These are phyloP conservation scores for Myathropa florea DNA, from an alignment of 2,888 invertebrate genomes.

Conservation along the genomic window DNA sequence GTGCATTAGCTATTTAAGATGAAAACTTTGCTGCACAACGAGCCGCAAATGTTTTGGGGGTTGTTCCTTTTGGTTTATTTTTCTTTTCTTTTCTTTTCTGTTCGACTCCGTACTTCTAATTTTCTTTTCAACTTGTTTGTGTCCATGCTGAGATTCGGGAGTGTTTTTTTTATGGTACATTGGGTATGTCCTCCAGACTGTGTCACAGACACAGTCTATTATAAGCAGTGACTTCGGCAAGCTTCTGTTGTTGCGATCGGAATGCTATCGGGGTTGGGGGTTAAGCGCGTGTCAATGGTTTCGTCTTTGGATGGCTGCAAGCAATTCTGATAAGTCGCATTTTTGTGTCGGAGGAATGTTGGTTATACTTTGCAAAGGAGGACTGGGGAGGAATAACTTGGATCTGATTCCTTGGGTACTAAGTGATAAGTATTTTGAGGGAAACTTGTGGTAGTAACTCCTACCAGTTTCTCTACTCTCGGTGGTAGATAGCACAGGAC, in stretches of 20 bases:
- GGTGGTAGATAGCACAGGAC: background rate
- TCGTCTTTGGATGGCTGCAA: background rate
- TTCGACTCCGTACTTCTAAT: background rate
- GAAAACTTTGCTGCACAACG: slow-evolving; percentile 15
- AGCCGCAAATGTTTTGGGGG: slow-evolving; percentile 16
- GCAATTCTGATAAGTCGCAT: background rate
- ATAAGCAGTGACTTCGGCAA: background rate
- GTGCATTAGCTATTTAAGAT: slow-evolving; percentile 47
- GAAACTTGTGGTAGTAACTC: background rate
- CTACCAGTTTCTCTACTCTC: background rate
- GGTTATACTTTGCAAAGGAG: too few relatives aligned
- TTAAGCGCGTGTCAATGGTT: background rate
- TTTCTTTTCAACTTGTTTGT: background rate
- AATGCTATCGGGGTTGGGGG: background rate
- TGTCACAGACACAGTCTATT: background rate
- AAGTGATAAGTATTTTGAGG: background rate
- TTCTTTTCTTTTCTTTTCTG: background rate
- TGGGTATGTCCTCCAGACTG: background rate
- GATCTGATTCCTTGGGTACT: background rate
- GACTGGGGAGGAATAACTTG: background rate
- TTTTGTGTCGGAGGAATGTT: background rate
- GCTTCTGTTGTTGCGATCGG: background rate
- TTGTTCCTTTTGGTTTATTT: slow-evolving; percentile 13
- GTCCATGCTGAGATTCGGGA: background rate
- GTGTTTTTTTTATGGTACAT: background rate